Evolutionary conservation across 2,797 vertebrate genomes (phyloP), one percentile per base, ranked within the genome.

Genomic region (Tokudaia muenninki): DNA sequence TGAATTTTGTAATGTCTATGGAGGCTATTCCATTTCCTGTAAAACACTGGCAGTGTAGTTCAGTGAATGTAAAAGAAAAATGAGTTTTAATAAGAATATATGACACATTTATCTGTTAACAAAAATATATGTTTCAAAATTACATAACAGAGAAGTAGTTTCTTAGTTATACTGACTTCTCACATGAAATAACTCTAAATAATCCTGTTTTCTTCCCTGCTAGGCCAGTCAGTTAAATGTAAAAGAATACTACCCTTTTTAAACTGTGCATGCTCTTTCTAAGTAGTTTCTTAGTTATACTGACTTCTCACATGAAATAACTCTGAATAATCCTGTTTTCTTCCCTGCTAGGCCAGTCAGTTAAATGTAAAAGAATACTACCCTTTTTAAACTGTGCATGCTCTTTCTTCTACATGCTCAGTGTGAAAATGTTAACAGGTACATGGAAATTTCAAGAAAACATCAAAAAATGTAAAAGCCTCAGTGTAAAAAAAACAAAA

Each of bases 371-470:
- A 94, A 98, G 97, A 98, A 98, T 97, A 98, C 88, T 95, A 98
- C 98, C 98, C 98, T 98, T 98, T 98, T 98, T 98, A 98, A 98
- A 98, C 98, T 98, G 98, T 98, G 98, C 97, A 96, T 97, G 97
- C 97, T 98, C 98, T 98, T 99, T 41, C 41, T 3, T 41, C 98
- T 98, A 98, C 98, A 99, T 98, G 97, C 98, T 98, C 98, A 98
- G 98, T 98, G 98, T 98, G 98, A 98, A 98, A 99, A 98, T 98
- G 98, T 99, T 99, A 99, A 99, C 98, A 99, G 98, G 98, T 99
- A 98, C 98, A 98, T 97, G 98, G 96, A 98, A 98, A 98, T 98
- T 98, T 98, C 75, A 92, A 97, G 98, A 98, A 98, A 98, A 98
- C 95, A 98, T 98, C 82, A 98, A 98, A 98, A 98, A 98, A 98